Base-by-base conservation (phyloP, 2,888 invertebrate species). In the Poecilus cupreus region DNA sequence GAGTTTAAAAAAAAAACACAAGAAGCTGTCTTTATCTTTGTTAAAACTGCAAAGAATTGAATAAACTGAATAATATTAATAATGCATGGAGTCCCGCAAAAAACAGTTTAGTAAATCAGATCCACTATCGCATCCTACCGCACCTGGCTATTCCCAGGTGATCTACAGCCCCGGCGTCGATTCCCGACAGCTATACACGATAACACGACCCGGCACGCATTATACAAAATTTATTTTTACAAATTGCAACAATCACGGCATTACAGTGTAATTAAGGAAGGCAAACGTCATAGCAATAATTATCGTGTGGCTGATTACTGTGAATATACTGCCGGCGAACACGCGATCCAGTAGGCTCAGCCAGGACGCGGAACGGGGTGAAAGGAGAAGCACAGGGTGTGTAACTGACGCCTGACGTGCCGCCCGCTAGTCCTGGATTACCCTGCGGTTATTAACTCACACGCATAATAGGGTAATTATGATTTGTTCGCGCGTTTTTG, bases 181-280 rank as follows among this genome's bases (percentile, higher is more conserved):
- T 13, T 60, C 32, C 26, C 60, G 18, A 24, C 24, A 24, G 20
- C 18, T 51, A n/a, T 51, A 51, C 18, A 51, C 37, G 60, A 77
- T 43, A 57, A 39, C 60, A 13, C 20, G 1, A 18, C 77, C 11
- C 16, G 13, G 74, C 74, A 75, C 81, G 81, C 81, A 81, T 81
- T 75, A 60, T 16, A 60, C 60, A 80, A 82, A 83, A 81, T 81
- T 82, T 82, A 80, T 82, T 82, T 80, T 83, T 82, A 82, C 82
- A 83, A 82, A 83, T 83, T 80, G 81, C 82, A 72, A 79, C 77
- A 83, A 83, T 83, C 83, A 83, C 83, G 82, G 32, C 81, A 81
- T 79, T 74, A 80, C 49, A 24, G 24, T 8, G 75, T 82, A 82
- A 82, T 82, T 82, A 82, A 70, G 79, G 82, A 82, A 82, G 82